Evolutionary conservation across 53 echinoderm and acorn worm species (phyloP), one percentile per base, ranked within the genome.

Genomic region (Crossaster papposus): DNA sequence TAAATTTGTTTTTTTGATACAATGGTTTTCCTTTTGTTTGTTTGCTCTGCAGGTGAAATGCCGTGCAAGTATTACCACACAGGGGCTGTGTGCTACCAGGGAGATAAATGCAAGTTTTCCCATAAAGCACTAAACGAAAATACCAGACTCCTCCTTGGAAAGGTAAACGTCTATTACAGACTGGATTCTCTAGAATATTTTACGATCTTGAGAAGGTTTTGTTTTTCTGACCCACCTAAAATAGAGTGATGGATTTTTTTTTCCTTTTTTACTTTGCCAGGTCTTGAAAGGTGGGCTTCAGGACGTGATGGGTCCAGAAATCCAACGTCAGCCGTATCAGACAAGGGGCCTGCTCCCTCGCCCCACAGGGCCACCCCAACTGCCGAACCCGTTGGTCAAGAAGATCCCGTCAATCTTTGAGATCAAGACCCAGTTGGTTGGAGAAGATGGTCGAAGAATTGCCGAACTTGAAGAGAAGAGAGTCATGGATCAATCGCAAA

Each of bases 61-160:
- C 99, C 99, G 29, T 99, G 99, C 91, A 99, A 99, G 88, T 96
- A 96, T 82, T 99, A 89, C 72, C 99, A 99, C 74, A 96, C 96
- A 0, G 99, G 99, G 26, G 91, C 91, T 1, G 88, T 90, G 0
- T 99, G 99, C 52, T 99, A 82, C 88, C 88, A 89, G 70, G 99
- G 93, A 29, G 96, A 99, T 3, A 93, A 91, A 18, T 99, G 99
- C 62, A 90, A 94, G 37, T 99, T 94, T 79, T 99, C 99, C 14
- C 99, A 99, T 31, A 95, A 50, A 36, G 92, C 91, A 7, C 95
- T 96, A 51, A 96, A 92, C 0, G 93, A 94, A 15, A 83, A 95
- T 55, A 93, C 94, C 9, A 92, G 89, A 52, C 88, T 92, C 1
- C 90, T 99, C 22, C 88, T 98, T 32, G 96, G 96, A 31, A 94